Evolutionary conservation across 2,888 invertebrate species (phyloP).

Genomic region (Drosophila mimetica): DNA sequence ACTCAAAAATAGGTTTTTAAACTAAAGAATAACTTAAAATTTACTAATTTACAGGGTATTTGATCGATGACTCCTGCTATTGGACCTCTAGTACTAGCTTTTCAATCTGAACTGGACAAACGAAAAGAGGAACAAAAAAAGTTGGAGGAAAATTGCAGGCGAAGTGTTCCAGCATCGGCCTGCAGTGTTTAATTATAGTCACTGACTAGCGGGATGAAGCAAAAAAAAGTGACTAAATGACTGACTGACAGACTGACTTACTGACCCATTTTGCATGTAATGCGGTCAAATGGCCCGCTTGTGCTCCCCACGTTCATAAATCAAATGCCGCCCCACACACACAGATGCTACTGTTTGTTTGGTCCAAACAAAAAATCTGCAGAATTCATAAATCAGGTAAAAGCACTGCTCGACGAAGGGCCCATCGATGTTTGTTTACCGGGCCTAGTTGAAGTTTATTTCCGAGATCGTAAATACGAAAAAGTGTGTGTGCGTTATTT

Average conservation of each 20-base stretch:
- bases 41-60: slow-evolving; percentile 7
- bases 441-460: not conserved
- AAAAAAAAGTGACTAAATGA: slow-evolving; percentile 1
- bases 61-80: not conserved
- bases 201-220: slow-evolving; percentile 11
- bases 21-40: no score
- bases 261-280: slow-evolving; percentile 26
- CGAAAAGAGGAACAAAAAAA: slow-evolving; percentile 14
- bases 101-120: slow-evolving; percentile 57
- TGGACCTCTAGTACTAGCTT: slow-evolving; percentile 20
- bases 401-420: slow-evolving; percentile 14
- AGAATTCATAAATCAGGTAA: slow-evolving; percentile 31
- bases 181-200: slow-evolving; percentile 63
- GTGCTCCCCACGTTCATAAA: slow-evolving; percentile 43
- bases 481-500: not conserved
- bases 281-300: slow-evolving; percentile 36
- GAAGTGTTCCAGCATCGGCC: slow-evolving; percentile 44
- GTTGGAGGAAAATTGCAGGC: slow-evolving; percentile 14
- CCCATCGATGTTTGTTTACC: not conserved
- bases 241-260: slow-evolving; percentile 11
- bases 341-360: slow-evolving; percentile 25
- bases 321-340: slow-evolving; percentile 38
- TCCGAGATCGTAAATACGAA: slow-evolving; percentile 13
- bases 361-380: slow-evolving; percentile 29
- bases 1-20: no score